Evolutionary conservation across 2,888 invertebrate species (phyloP), one percentile per base, ranked within the genome.

Genomic region (Harmothoe impar): DNA sequence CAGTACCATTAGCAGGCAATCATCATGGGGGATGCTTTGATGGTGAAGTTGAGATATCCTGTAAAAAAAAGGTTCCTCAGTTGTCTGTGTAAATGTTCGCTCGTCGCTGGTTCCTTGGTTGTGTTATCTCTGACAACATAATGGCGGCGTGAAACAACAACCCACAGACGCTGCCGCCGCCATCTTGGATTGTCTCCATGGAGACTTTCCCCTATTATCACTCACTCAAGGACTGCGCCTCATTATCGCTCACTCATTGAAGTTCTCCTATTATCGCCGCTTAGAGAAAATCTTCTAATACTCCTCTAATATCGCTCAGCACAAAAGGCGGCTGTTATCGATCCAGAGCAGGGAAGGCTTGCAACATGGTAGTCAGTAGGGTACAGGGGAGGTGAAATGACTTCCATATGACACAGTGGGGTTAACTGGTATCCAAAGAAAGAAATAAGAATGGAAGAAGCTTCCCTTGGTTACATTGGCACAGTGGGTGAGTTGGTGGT

Each of bases 71-170:
- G 10, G 43, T 15, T 35, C 20, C n/a, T 7, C 23, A 35, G 81
- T 35, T 35, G 33, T 81, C 81, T 81, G 81, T 81, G 81, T 81
- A 81, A 81, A 81, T 43, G 35, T 81, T 81, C 17, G 15, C 3
- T 29, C 25, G 72, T 72, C 81, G 43, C 77, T 43, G 15, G 35
- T 29, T 17, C 81, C 43, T 25, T 81, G 29, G 0, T 17, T 5
- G 29, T 81, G 81, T 81, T 81, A 81, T 81, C 81, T 33, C 81
- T 33, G 43, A 43, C 43, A 81, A 81, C 81, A 81, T 33, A 35
- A 12, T n/a, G 31, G 29, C 35, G 81, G 35, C 81, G 43, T 43
- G 25, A n/a, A 43, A 81, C 81, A 81, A 81, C 81, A 81, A 33
- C 1, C 43, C 20, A 1, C 33, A 35, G 15, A n/a, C n/a, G n/a